Evolutionary conservation across 2,888 invertebrate genomes (phyloP).

Genomic region (Melinaea menophilus): DNA sequence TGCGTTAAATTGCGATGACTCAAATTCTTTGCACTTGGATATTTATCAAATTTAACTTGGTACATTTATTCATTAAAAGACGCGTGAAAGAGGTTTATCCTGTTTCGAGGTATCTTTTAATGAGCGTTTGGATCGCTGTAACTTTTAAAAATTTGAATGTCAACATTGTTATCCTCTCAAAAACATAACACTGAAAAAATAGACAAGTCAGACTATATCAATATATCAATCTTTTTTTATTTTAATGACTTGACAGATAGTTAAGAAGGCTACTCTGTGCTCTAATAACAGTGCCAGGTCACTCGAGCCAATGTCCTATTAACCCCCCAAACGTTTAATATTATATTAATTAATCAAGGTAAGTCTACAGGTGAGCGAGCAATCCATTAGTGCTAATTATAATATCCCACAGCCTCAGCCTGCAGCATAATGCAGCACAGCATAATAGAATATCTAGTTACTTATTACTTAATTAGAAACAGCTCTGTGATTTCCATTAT

Average conservation of each 20-base stretch:
- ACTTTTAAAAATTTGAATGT: slow-evolving; percentile 13
- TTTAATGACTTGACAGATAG: neutral
- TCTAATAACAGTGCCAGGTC: slow-evolving; percentile 22
- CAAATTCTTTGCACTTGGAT: no score
- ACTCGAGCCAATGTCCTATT: slow-evolving; percentile 30
- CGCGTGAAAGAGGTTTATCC: slow-evolving; percentile 6
- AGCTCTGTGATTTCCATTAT: no score
- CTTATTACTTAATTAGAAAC: no score
- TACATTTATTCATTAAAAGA: neutral
- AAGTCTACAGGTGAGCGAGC: slow-evolving; percentile 53
- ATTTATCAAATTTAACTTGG: neutral
- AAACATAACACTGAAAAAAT: no score
- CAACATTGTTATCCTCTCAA: slow-evolving; percentile 8
- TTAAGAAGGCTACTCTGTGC: slow-evolving; percentile 6
- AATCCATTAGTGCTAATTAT: slow-evolving; percentile 71
- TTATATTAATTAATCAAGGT: slow-evolving; percentile 43
- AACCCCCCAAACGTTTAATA: slow-evolving; percentile 26
- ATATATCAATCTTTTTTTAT: no score
- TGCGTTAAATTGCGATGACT: no score
- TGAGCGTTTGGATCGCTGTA: slow-evolving; percentile 10
- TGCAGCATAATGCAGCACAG: neutral
- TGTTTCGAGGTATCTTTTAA: slow-evolving; percentile 5
- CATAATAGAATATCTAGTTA: neutral
- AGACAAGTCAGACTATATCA: no score
- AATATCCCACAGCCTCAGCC: slow-evolving; percentile 51